phyloP scores from a whole-genome alignment of 1,140 invertebrate species.

The Brachionus sp. region DNA sequence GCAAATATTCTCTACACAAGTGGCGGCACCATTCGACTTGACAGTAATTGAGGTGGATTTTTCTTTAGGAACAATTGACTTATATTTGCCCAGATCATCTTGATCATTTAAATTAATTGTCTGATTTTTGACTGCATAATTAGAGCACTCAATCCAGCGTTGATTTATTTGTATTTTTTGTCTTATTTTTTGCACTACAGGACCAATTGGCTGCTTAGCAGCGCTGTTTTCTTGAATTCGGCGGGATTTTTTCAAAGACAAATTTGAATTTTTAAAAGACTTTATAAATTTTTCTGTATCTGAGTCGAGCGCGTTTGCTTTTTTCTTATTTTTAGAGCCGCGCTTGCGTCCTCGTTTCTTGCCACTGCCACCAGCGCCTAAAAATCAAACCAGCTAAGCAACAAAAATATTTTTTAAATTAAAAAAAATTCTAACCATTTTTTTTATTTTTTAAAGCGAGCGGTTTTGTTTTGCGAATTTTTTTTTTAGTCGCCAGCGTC shows the following conservation, averaged over 20 bases:
- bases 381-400: background rate
- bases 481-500: background rate
- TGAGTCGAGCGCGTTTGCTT: background rate
- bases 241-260: background rate
- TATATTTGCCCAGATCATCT: background rate
- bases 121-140: conserved; percentile 3
- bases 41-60: background rate
- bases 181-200: background rate
- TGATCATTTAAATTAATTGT: background rate
- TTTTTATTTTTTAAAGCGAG: background rate
- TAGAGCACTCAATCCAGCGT: background rate
- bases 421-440: background rate
- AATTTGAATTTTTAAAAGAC: conserved; percentile 29
- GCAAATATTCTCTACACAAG: background rate
- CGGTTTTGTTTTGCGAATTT: background rate
- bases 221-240: background rate
- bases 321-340: background rate
- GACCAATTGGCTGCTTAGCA: background rate
- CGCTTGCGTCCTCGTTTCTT: background rate
- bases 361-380: background rate
- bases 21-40: background rate
- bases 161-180: conserved; percentile 1
- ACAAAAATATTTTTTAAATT: background rate
- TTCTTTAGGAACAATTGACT: background rate
- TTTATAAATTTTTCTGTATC: conserved; percentile 15